These are phyloP conservation scores for Calonectris borealis DNA, from an alignment of 2,113 vertebrate species.

Conservation along the genomic window DNA sequence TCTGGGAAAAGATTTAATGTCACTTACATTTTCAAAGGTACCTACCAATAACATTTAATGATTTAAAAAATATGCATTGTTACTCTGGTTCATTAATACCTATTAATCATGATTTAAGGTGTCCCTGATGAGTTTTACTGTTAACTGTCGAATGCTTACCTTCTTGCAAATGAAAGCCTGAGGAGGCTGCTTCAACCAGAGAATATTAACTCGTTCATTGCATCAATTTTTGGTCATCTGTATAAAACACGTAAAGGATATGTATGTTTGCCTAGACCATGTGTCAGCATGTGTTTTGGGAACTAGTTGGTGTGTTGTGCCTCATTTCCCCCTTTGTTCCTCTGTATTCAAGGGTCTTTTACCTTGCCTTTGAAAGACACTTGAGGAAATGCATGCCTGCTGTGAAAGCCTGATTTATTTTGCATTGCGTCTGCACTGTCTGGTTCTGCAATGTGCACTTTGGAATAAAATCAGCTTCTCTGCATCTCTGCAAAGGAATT, in stretches of 20 bases:
- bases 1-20: neutral
- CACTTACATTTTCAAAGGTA: neutral
- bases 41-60: neutral
- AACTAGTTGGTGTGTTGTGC: neutral
- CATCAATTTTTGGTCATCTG: neutral
- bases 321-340: conserved; percentile 3
- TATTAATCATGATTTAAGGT: neutral
- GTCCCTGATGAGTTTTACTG: neutral
- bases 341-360: conserved; percentile 38
- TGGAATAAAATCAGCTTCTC: conserved; percentile 33
- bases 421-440: neutral
- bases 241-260: neutral
- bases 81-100: neutral
- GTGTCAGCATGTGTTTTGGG: neutral
- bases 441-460: neutral
- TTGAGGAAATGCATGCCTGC: conserved; percentile 39
- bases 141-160: neutral
- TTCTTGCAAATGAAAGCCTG: neutral
- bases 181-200: neutral
- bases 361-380: conserved; percentile 24
- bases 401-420: conserved; percentile 51
- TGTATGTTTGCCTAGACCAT: neutral
- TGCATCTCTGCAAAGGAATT: neutral
- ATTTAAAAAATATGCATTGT: conserved; percentile 3
- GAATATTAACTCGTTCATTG: neutral